Evolutionary conservation across 2,113 vertebrate species (phyloP).

Genomic region (Nerophis ophidion): DNA sequence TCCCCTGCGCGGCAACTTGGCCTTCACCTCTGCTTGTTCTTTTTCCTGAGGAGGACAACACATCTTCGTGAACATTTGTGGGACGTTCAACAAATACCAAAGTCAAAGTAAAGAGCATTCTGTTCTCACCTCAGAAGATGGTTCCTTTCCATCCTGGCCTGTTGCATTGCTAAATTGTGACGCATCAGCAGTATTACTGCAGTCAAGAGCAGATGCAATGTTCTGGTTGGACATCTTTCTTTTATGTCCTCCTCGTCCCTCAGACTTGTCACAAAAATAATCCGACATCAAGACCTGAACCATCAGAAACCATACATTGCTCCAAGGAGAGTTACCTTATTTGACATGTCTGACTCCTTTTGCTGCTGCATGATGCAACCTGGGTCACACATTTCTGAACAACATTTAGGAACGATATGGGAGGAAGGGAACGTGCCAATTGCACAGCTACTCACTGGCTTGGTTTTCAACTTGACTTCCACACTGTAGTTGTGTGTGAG

Average conservation of each 20-base stretch:
- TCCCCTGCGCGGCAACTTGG: conserved; percentile 47
- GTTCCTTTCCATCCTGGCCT: conserved; percentile 15
- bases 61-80: too few relatives aligned
- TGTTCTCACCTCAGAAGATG: conserved; percentile 38
- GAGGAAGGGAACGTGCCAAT: not conserved
- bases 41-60: conserved; percentile 31
- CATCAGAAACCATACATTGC: not conserved
- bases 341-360: not conserved
- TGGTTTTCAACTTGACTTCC: conserved; percentile 49
- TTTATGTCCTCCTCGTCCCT: conserved; percentile 1
- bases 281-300: not conserved
- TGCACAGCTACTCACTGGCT: conserved; percentile 52
- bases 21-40: conserved; percentile 26
- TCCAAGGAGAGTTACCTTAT: not conserved
- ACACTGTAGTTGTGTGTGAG: conserved; percentile 16
- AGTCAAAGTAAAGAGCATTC: not conserved
- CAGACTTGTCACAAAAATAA: not conserved
- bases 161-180: not conserved
- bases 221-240: conserved; percentile 3
- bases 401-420: not conserved
- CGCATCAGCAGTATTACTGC: not conserved
- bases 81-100: too few relatives aligned
- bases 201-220: not conserved
- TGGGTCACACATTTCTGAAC: not conserved
- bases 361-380: not conserved